A percentile compares a stretch with the other conserved stretches of the same genome.
Conservation (phyloP, 2,888 invertebrate species). For the Rhingia campestris region DNA sequence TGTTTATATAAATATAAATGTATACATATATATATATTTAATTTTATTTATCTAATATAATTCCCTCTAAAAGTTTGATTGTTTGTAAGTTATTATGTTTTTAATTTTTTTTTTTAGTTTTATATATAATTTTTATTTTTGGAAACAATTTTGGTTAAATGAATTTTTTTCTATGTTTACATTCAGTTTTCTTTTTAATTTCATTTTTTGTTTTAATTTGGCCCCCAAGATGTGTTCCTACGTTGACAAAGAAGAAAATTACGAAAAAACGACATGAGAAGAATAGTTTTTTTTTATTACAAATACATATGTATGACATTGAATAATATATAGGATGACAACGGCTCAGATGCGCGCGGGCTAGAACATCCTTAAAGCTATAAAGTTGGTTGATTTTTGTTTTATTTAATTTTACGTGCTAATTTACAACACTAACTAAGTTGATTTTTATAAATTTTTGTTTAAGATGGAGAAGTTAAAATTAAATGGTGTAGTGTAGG, state of each 20-base stretch:
- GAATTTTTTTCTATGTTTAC: constrained; percentile 41
- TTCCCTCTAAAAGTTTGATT: constrained; percentile 74
- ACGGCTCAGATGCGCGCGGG: constrained; percentile 64
- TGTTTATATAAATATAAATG: constrained; percentile 69
- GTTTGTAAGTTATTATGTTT: constrained; percentile 65
- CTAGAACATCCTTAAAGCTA: constrained; percentile 75
- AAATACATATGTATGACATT: constrained; percentile 16
- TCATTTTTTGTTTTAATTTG: constrained; percentile 49
- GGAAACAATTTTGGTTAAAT: constrained; percentile 68
- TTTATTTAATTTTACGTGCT: constrained; percentile 34
- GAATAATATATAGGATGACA: constrained; percentile 67
- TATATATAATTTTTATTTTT: constrained; percentile 29
- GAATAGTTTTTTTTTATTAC: constrained; percentile 47
- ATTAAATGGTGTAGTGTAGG: constrained; percentile 37
- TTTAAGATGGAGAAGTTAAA: constrained; percentile 22
- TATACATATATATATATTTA: constrained; percentile 70
- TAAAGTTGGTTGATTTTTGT: constrained; percentile 66
- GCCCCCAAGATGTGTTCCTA: constrained; percentile 74
- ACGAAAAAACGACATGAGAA: constrained; percentile 32
- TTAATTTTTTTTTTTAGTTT: constrained; percentile 14
- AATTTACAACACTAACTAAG: constrained; percentile 60
- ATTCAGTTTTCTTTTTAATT: constrained; percentile 20
- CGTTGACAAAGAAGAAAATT: constrained; percentile 67
- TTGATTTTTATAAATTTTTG: constrained; percentile 22
- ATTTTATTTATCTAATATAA: constrained; percentile 72